phyloP scores from a whole-genome alignment of 35 echinoderm and acorn worm species.

The Lytechinus variegatus region DNA sequence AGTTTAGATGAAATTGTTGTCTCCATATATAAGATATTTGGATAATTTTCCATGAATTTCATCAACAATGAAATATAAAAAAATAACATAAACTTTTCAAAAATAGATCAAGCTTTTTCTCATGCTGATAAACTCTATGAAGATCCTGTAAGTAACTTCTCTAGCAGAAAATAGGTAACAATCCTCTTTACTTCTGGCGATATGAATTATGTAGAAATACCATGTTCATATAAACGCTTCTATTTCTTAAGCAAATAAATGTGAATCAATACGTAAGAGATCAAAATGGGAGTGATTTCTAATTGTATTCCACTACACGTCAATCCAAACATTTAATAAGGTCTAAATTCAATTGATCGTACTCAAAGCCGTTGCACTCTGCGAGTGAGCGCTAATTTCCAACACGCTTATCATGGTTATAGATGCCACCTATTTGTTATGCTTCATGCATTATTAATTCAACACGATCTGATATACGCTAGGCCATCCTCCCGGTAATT shows the following conservation, averaged over 20 bases:
- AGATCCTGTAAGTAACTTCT: too few species aligned
- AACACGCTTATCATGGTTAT: background rate
- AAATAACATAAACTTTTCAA: too few species aligned
- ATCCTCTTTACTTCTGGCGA: too few species aligned
- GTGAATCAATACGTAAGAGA: background rate
- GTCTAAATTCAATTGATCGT: background rate
- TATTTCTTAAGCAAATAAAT: background rate
- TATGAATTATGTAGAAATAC: too few species aligned
- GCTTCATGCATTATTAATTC: constrained; percentile 13
- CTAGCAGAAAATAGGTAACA: too few species aligned
- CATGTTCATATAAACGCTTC: background rate
- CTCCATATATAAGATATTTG: too few species aligned
- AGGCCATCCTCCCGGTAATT: background rate
- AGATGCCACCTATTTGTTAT: background rate
- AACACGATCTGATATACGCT: background rate
- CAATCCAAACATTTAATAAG: background rate
- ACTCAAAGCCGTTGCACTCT: background rate
- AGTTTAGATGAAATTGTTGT: too few species aligned
- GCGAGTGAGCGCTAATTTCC: background rate
- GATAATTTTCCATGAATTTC: too few species aligned
- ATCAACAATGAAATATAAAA: too few species aligned
- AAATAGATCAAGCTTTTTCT: too few species aligned
- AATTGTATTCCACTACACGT: background rate
- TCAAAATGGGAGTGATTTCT: background rate
- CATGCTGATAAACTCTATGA: too few species aligned